Evolutionary conservation across 2,888 invertebrate genomes (phyloP).

Genomic region (Drosophila rubida): DNA sequence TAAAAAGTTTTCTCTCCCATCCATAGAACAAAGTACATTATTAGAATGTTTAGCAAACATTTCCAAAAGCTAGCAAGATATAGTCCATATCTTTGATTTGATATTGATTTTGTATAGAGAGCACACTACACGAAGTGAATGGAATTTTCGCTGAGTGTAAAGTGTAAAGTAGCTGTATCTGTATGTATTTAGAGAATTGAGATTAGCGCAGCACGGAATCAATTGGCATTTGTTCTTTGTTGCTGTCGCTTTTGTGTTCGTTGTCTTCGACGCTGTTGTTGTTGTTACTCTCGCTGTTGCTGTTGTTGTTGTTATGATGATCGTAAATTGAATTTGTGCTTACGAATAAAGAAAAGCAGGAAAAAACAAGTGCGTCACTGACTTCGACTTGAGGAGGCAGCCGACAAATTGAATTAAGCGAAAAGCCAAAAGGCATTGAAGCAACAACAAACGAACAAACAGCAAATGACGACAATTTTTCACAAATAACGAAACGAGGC

Average conservation of each 20-base stretch:
- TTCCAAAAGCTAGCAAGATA: no score
- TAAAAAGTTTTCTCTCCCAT: no score
- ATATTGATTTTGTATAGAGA: no score
- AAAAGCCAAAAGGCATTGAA: conserved; percentile 32
- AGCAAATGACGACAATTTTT: conserved; percentile 34
- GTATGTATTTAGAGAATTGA: conserved; percentile 5
- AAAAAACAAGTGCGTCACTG: conserved; percentile 36
- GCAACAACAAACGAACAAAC: conserved; percentile 33
- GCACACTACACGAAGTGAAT: no score
- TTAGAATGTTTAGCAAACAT: no score
- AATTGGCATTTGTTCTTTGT: conserved; percentile 31
- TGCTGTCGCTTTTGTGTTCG: background rate
- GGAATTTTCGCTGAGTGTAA: background rate
- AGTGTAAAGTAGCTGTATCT: conserved; percentile 1
- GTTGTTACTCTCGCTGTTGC: conserved; percentile 20
- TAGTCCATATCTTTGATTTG: no score
- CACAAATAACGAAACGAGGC: conserved; percentile 31
- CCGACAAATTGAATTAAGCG: conserved; percentile 75
- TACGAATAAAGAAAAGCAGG: conserved; percentile 40
- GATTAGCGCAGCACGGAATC: conserved; percentile 12
- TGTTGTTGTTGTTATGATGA: conserved; percentile 22
- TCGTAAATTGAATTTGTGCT: conserved; percentile 65
- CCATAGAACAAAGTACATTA: no score
- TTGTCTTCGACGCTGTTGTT: conserved; percentile 20
- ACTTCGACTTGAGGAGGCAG: conserved; percentile 29